phyloP scores from a whole-genome alignment of 2,888 invertebrate genomes.

The Microctonus hyperodae region DNA sequence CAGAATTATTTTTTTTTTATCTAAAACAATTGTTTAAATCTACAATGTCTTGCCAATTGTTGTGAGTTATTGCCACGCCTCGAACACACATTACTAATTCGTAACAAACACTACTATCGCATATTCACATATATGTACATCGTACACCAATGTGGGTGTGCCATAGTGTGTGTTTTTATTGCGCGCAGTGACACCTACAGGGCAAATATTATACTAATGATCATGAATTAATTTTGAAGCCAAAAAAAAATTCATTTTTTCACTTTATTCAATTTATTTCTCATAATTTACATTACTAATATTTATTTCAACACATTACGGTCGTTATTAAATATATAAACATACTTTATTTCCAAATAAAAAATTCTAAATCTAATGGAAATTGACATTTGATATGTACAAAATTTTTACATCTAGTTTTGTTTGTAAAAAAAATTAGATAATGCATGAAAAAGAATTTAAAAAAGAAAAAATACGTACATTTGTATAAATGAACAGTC shows the following conservation, averaged over 20 bases:
- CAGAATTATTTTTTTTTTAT: neutral
- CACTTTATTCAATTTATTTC: neutral
- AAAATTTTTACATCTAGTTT: neutral
- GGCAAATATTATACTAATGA: neutral
- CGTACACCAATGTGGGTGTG: no score
- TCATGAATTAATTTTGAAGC: neutral
- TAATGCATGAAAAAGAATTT: conserved; percentile 12
- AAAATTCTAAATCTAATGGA: conserved; percentile 1
- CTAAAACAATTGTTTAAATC: conserved; percentile 6
- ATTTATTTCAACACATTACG: neutral
- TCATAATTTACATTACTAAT: neutral
- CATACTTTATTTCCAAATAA: neutral
- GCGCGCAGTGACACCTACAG: neutral
- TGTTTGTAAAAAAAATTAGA: conserved; percentile 6
- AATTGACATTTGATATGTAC: conserved; percentile 9
- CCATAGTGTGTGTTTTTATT: neutral
- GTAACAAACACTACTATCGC: neutral
- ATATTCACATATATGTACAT: neutral
- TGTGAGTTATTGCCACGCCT: conserved; percentile 24
- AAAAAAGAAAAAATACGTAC: conserved; percentile 14
- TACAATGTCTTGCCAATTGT: neutral
- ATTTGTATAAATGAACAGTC: conserved; percentile 1
- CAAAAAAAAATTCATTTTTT: neutral
- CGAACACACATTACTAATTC: conserved; percentile 1
- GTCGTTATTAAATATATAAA: neutral